Evolutionary conservation across 2,113 vertebrate species (phyloP), one percentile per base, ranked within the genome.

Genomic region (Apodemus sylvaticus): DNA sequence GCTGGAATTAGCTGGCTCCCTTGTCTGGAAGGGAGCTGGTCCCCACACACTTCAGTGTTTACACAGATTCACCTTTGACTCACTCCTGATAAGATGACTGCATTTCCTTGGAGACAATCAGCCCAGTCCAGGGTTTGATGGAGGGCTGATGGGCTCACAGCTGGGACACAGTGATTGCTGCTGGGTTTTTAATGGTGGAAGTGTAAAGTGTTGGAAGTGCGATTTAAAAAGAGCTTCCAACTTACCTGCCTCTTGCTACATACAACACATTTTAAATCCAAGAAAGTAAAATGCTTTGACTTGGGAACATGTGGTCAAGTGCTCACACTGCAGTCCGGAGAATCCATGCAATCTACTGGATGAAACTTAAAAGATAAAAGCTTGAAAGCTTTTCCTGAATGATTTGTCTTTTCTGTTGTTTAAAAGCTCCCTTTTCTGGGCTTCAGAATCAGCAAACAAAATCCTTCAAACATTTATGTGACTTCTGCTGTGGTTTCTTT

Each of bases 401-500:
- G n/a, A 31, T 77, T 94, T 22, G 53, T 64, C 74, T 45, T 91
- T 79, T 68, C 36, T 73, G n/a, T 42, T 93, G 62, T 91, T 89
- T 45, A 68, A 66, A 20, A 11, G 74, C 77, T 53, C 31, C 55
- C 64, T 22, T 76, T 42, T 73, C 74, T 93, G 85, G 68, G 53
- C 68, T 62, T 89, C 78, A 70, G 13, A 36, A 74, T 97, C 92
- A 76, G 70, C 55, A 53, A 73, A 88, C 39, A 76, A 85, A 91
- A 45, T 68, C 48, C 94, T 95, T 94, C 91, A 93, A 98, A 96
- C 86, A 79, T 96, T 94, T 97, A 70, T 71, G n/a, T 93, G 90
- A 93, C 95, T 97, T 95, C 51, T 94, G 70, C 68, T 95, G 82
- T 53, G 66, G 95, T 92, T 94, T 53, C 96, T 97, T 97, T 97